Percentiles rank a stretch among this genome's conserved stretches.
Conservation (phyloP, 2,113 vertebrate species). For the Psilopsiagon aurifrons region DNA sequence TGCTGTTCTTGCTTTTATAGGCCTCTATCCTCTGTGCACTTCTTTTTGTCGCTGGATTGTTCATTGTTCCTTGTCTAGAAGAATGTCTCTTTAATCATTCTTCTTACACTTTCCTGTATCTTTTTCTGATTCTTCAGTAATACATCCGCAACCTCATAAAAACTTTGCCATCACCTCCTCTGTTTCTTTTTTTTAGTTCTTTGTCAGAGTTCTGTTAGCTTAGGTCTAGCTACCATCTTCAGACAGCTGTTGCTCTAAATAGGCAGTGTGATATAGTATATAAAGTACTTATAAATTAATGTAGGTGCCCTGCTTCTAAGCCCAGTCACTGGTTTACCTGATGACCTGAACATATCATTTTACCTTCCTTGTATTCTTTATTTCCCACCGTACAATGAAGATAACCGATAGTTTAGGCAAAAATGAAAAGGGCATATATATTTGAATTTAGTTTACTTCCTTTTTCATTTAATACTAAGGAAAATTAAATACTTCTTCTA, state of each 20-base stretch:
- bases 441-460: not conserved
- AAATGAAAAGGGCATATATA: not conserved
- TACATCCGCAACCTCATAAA: not conserved
- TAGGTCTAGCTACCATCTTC: not conserved
- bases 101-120: not conserved
- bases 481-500: not conserved
- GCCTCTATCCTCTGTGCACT: accelerated
- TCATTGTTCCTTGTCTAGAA: not conserved
- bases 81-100: not conserved
- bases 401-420: not conserved
- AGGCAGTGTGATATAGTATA: not conserved
- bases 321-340: not conserved
- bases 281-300: too few species aligned
- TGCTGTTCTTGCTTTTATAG: not conserved
- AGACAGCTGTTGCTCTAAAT: not conserved
- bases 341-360: not conserved
- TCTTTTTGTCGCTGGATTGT: not conserved
- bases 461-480: not conserved
- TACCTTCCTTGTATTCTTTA: not conserved
- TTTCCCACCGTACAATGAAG: not conserved
- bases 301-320: too few species aligned
- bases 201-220: not conserved
- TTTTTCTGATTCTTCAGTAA: not conserved
- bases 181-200: not conserved
- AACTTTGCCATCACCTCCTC: not conserved